These are phyloP conservation scores for Caenorhabditis panamensis DNA, from an alignment of 2,888 invertebrate genomes.

Conservation along the genomic window DNA sequence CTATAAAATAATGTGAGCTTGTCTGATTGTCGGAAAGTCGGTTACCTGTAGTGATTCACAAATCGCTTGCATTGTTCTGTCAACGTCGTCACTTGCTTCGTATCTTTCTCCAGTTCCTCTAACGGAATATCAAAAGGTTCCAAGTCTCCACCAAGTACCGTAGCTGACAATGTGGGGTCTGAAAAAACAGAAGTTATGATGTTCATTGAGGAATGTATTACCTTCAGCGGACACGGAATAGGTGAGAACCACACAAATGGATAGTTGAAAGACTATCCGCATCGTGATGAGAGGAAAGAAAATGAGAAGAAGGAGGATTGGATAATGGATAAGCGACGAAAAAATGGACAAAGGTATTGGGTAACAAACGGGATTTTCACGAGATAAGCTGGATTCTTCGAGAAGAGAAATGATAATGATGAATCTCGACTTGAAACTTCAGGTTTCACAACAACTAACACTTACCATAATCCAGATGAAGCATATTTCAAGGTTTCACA, in stretches of 20 bases:
- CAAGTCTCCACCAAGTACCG: slow-evolving; percentile 63
- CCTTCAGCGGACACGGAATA: slow-evolving; percentile 3
- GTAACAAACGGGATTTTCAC: slow-evolving; percentile 38
- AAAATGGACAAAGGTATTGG: slow-evolving; percentile 28
- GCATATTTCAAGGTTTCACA: too few species aligned
- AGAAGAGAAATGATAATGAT: neutral
- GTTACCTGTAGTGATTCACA: slow-evolving; percentile 71
- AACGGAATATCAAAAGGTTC: slow-evolving; percentile 76
- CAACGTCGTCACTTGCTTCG: slow-evolving; percentile 73
- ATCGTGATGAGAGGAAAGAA: slow-evolving; percentile 1
- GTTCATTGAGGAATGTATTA: too few species aligned
- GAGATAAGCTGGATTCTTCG: slow-evolving; percentile 5
- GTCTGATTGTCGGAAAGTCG: neutral
- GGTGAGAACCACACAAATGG: neutral
- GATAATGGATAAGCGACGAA: slow-evolving; percentile 12
- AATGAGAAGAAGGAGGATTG: slow-evolving; percentile 22
- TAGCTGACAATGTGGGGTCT: slow-evolving; percentile 53
- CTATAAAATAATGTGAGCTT: slow-evolving; percentile 36
- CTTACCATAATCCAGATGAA: too few species aligned
- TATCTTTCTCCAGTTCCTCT: slow-evolving; percentile 72
- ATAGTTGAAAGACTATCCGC: slow-evolving; percentile 12
- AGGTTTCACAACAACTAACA: neutral
- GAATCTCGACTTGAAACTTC: neutral
- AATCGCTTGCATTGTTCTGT: slow-evolving; percentile 75
- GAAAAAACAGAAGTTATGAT: slow-evolving; percentile 3